Evolutionary conservation across 2,888 invertebrate genomes (phyloP).

Genomic region (Epiblema foenella): DNA sequence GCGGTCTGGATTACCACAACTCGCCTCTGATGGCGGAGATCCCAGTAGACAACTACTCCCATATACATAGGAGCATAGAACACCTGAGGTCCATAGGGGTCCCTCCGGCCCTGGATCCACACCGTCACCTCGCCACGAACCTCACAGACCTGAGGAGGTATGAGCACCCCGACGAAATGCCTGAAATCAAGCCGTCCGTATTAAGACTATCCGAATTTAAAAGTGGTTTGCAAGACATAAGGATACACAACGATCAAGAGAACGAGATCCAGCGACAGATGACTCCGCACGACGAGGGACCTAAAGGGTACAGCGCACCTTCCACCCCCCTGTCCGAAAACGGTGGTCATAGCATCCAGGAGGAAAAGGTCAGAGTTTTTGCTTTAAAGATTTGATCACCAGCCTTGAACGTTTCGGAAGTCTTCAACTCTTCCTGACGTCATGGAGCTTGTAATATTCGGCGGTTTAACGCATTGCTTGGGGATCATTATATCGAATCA

Average conservation of each 20-base stretch:
- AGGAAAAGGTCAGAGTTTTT: constrained; percentile 78
- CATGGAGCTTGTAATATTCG: constrained; percentile 61
- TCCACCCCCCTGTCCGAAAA: constrained; percentile 82
- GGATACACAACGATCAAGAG: constrained; percentile 75
- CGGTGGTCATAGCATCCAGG: constrained; percentile 77
- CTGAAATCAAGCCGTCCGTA: constrained; percentile 81
- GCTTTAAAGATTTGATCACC: constrained; percentile 43
- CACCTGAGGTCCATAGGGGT: constrained; percentile 86
- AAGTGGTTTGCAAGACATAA: constrained; percentile 76
- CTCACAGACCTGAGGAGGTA: constrained; percentile 80
- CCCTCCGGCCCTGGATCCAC: constrained; percentile 77
- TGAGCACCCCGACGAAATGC: constrained; percentile 80
- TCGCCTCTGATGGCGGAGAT: constrained; percentile 88
- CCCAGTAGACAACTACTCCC: constrained; percentile 87
- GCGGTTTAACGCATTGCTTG: constrained; percentile 68
- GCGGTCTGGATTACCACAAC: constrained; percentile 87
- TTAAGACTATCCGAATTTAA: constrained; percentile 81
- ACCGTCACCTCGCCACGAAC: constrained; percentile 78
- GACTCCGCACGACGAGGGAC: constrained; percentile 79
- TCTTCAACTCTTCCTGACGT: constrained; percentile 69
- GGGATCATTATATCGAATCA: constrained; percentile 72
- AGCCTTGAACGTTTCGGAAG: constrained; percentile 81
- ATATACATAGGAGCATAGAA: constrained; percentile 87
- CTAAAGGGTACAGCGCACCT: constrained; percentile 81
- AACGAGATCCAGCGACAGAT: constrained; percentile 77